Evolutionary conservation across 92 coral and sea anemone genomes (phyloP).

Genomic region (Palythoa caribaeorum): DNA sequence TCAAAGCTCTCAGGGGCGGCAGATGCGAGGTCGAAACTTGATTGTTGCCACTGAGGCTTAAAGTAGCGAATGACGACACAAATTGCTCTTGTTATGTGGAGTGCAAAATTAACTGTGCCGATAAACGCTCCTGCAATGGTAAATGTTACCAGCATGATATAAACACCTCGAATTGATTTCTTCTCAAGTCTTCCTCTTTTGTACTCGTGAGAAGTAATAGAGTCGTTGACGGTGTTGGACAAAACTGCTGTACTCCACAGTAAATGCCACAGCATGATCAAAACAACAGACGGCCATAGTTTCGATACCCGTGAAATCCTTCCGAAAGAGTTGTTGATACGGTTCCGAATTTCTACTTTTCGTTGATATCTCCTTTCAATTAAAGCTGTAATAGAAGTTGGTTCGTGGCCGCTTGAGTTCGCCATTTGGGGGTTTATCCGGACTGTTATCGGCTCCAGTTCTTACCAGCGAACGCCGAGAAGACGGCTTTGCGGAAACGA

Average conservation of each 20-base stretch:
- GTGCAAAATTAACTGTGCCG: constrained; percentile 16
- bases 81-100: constrained; percentile 20
- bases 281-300: neutral
- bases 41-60: constrained; percentile 8
- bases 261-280: constrained; percentile 24
- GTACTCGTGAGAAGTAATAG: constrained; percentile 21
- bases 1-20: neutral
- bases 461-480: neutral
- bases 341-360: constrained; percentile 6
- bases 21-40: constrained; percentile 2
- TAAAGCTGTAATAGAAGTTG: constrained; percentile 26
- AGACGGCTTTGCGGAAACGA: neutral
- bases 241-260: neutral
- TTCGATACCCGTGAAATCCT: constrained; percentile 15
- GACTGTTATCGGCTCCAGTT: constrained; percentile 5
- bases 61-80: constrained; percentile 10
- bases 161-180: neutral
- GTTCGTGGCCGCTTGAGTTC: neutral
- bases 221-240: constrained; percentile 39
- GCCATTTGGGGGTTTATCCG: constrained; percentile 18
- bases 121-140: constrained; percentile 15
- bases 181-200: constrained; percentile 24
- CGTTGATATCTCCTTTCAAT: constrained; percentile 14
- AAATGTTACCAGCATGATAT: neutral
- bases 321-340: neutral